These are phyloP conservation scores for Mayetiola destructor DNA, from an alignment of 2,888 invertebrate genomes.

Conservation along the genomic window DNA sequence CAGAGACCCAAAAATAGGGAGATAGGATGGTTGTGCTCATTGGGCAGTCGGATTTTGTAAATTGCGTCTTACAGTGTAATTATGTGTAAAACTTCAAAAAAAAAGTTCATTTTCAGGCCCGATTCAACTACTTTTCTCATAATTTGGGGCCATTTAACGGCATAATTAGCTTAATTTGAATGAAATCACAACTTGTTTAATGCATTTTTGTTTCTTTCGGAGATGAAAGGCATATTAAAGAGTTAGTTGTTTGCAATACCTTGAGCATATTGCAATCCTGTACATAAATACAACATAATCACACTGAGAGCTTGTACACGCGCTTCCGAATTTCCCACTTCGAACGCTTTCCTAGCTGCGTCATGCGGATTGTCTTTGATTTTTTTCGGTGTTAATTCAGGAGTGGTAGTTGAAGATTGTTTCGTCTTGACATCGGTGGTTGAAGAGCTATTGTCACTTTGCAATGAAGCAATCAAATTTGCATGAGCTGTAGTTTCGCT, in stretches of 20 bases:
- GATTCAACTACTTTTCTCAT: too few species aligned
- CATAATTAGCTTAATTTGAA: background rate
- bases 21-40: too few species aligned
- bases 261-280: conserved; percentile 60
- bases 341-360: conserved; percentile 28
- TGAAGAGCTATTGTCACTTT: conserved; percentile 28
- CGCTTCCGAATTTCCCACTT: conserved; percentile 56
- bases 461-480: conserved; percentile 29
- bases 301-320: conserved; percentile 83
- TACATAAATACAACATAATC: conserved; percentile 87
- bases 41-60: too few species aligned
- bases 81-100: too few species aligned
- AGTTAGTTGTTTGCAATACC: conserved; percentile 26
- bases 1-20: too few species aligned
- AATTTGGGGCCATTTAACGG: too few species aligned
- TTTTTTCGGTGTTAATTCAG: conserved; percentile 11
- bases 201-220: background rate
- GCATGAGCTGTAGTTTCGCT: conserved; percentile 47
- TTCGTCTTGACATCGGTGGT: conserved; percentile 17
- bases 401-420: conserved; percentile 19
- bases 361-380: conserved; percentile 18
- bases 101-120: too few species aligned
- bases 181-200: conserved; percentile 3
- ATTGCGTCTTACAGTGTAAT: too few species aligned
- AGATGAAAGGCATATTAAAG: background rate